A percentile compares a stretch with the other conserved stretches of the same genome.
Conservation (phyloP, 2,888 invertebrate genomes). For the Drosophila anomalata region DNA sequence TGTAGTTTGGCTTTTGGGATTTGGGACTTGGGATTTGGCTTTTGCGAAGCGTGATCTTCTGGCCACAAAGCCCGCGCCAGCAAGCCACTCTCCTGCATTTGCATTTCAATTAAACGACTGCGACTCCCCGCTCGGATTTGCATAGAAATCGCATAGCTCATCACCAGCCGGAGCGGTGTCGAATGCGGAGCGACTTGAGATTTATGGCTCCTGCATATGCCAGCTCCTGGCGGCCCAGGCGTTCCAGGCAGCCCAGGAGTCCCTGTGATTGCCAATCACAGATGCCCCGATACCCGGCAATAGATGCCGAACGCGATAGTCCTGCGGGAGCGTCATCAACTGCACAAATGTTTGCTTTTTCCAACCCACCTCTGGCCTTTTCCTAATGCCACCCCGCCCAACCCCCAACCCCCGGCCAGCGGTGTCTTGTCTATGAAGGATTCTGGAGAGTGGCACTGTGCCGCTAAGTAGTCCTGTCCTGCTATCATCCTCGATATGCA, state of each 20-base stretch:
- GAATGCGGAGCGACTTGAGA: conserved; percentile 50
- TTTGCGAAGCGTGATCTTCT: conserved; percentile 35
- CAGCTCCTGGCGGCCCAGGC: conserved; percentile 32
- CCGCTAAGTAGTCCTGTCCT: conserved; percentile 31
- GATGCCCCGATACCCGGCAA: conserved; percentile 30
- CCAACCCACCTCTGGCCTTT: conserved; percentile 60
- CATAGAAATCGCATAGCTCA: conserved; percentile 78
- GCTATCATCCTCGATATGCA: conserved; percentile 31
- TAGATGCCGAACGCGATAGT: conserved; percentile 38
- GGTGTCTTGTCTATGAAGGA: too few species aligned
- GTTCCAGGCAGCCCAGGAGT: conserved; percentile 33
- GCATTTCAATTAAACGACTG: conserved; percentile 62
- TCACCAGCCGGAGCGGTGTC: conserved; percentile 68
- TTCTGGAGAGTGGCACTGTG: too few species aligned
- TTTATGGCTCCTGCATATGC: conserved; percentile 73
- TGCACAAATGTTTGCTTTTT: conserved; percentile 75
- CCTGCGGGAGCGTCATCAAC: conserved; percentile 71
- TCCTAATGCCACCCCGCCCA: conserved; percentile 47
- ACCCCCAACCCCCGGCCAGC: neutral
- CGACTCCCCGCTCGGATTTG: conserved; percentile 48
- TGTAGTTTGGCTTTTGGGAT: conserved; percentile 8
- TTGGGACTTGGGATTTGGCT: neutral
- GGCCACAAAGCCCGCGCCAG: conserved; percentile 25
- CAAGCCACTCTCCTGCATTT: conserved; percentile 42
- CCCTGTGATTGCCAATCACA: conserved; percentile 68